Conservation (phyloP, 2,888 invertebrate species). For the Xylophagus ater region DNA sequence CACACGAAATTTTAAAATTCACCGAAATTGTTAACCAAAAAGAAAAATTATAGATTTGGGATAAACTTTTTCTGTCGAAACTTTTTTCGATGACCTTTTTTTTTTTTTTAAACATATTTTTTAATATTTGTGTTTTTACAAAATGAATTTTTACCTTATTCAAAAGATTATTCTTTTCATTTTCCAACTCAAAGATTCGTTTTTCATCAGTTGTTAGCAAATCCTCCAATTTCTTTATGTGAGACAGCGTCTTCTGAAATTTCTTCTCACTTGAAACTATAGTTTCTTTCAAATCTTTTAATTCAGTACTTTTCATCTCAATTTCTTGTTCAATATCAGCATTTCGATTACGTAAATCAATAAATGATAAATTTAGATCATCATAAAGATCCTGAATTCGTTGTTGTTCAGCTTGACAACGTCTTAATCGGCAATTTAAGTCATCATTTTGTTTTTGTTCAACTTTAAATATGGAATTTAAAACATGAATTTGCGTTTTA, state of each 20-base stretch:
- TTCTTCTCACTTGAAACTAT: conserved; percentile 22
- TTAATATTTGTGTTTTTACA: too few relatives aligned
- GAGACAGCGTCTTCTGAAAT: conserved; percentile 22
- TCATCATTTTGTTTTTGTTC: conserved; percentile 31
- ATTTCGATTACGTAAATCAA: conserved; percentile 23
- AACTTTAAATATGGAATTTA: conserved; percentile 26
- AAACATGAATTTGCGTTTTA: conserved; percentile 28
- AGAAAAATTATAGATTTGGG: too few relatives aligned
- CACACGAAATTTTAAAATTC: too few relatives aligned
- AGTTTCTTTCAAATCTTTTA: conserved; percentile 19
- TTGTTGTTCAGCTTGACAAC: conserved; percentile 21
- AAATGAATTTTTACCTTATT: conserved; percentile 26
- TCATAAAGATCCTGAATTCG: conserved; percentile 23
- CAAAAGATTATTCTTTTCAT: conserved; percentile 23
- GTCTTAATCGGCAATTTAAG: conserved; percentile 24
- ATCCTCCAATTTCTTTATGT: conserved; percentile 22
- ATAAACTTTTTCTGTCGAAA: too few relatives aligned
- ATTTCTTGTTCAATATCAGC: conserved; percentile 22
- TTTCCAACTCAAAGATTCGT: conserved; percentile 22
- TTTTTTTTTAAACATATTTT: too few relatives aligned
- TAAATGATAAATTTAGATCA: conserved; percentile 21
- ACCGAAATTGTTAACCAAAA: too few relatives aligned
- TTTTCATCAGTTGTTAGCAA: conserved; percentile 23
- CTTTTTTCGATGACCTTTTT: too few relatives aligned
- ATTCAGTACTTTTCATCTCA: conserved; percentile 23